Conservation (phyloP, 2,113 vertebrate genomes). For the Neoarius graeffei region DNA sequence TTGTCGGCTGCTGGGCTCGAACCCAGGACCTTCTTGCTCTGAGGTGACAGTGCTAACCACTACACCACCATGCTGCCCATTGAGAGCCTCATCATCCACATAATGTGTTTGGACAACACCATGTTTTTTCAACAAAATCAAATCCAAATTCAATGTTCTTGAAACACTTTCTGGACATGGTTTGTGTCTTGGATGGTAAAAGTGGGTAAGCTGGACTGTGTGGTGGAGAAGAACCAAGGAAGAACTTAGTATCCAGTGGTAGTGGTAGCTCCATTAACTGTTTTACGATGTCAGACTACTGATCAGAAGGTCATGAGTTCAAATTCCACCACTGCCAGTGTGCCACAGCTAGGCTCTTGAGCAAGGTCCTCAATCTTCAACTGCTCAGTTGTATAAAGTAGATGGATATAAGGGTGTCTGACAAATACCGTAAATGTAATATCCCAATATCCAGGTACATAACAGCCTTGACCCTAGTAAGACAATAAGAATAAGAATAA, state of each 20-base stretch:
- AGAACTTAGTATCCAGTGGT: neutral
- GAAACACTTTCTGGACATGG: neutral
- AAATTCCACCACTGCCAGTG: too few relatives aligned
- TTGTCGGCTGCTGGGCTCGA: too few relatives aligned
- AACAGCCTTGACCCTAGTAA: neutral
- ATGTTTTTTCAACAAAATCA: neutral
- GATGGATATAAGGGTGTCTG: too few relatives aligned
- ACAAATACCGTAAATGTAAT: neutral
- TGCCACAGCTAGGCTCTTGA: too few relatives aligned
- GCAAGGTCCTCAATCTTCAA: too few relatives aligned
- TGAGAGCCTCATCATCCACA: neutral
- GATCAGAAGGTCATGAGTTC: too few relatives aligned
- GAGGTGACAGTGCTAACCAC: too few relatives aligned
- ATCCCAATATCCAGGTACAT: neutral
- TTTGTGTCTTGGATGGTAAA: neutral
- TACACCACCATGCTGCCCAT: neutral
- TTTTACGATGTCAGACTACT: too few relatives aligned
- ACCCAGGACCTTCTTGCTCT: too few relatives aligned
- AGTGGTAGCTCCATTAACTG: too few relatives aligned
- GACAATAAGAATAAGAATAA: neutral
- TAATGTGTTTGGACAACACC: neutral
- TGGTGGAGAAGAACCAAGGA: neutral
- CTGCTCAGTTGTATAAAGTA: too few relatives aligned
- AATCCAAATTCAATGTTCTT: neutral
- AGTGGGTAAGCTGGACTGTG: neutral